Conservation (phyloP, 2,113 vertebrate species). For the Oryzias celebensis region DNA sequence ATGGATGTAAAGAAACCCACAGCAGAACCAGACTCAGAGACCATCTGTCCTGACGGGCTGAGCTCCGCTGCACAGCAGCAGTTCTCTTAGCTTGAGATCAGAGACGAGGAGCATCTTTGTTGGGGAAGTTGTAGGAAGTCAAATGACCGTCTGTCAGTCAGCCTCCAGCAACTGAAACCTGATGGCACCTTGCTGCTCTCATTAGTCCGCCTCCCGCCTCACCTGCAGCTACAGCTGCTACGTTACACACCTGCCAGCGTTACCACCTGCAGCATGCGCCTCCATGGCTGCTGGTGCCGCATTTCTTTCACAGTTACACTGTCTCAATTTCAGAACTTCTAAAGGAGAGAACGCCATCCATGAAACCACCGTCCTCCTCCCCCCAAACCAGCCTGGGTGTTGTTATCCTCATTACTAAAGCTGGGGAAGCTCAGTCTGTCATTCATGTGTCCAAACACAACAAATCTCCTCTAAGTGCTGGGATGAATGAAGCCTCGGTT, state of each 20-base stretch:
- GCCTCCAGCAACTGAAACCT: conserved; percentile 43
- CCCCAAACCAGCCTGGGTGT: too few relatives aligned
- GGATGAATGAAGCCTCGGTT: conserved; percentile 34
- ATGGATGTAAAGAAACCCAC: too few relatives aligned
- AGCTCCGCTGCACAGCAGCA: not conserved
- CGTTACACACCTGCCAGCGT: conserved; percentile 28
- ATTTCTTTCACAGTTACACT: not conserved
- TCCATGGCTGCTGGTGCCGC: conserved; percentile 14
- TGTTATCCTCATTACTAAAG: too few relatives aligned
- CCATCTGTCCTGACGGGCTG: too few relatives aligned
- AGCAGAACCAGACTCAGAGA: too few relatives aligned
- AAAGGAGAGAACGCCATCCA: too few relatives aligned
- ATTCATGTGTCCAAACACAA: conserved; percentile 9
- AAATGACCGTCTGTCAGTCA: conserved; percentile 56
- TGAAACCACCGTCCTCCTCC: too few relatives aligned
- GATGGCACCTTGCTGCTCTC: conserved; percentile 38
- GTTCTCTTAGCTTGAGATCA: conserved; percentile 7
- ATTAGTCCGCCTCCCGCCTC: conserved; percentile 41
- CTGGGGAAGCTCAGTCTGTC: not conserved
- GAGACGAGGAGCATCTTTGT: conserved; percentile 17
- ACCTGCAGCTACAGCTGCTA: conserved; percentile 31
- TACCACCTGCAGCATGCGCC: conserved; percentile 17
- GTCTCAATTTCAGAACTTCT: too few relatives aligned
- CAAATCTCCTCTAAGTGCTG: conserved; percentile 11
- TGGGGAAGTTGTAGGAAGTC: conserved; percentile 36